phyloP scores from a whole-genome alignment of 2,888 invertebrate species.

The Yponomeuta plumbellus region DNA sequence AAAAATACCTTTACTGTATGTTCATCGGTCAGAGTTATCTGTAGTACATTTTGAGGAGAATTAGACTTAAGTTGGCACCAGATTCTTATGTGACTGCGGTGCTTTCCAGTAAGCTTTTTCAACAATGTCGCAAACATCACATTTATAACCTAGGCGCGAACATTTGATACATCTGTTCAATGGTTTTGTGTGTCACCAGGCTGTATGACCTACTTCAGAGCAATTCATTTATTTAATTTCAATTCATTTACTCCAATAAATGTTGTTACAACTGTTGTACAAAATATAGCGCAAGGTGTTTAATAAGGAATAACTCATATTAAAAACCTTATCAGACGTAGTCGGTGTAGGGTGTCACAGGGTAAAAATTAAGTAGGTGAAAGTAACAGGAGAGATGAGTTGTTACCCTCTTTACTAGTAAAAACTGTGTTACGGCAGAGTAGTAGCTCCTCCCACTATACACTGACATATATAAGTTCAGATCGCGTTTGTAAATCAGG shows the following conservation, averaged over 20 bases:
- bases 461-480: too few species aligned
- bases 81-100: neutral
- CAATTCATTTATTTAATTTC: conserved; percentile 1
- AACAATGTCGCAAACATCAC: neutral
- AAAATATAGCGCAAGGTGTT: neutral
- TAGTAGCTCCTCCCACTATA: too few species aligned
- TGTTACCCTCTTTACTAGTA: too few species aligned
- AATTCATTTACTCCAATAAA: neutral
- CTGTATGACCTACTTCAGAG: conserved; percentile 8
- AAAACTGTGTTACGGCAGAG: too few species aligned
- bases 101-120: neutral
- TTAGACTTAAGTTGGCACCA: neutral
- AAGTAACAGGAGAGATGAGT: too few species aligned
- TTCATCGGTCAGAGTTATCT: neutral
- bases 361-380: too few species aligned
- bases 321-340: too few species aligned
- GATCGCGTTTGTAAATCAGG: too few species aligned
- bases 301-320: too few species aligned
- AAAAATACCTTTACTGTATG: conserved; percentile 13
- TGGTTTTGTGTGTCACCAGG: conserved; percentile 3
- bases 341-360: too few species aligned
- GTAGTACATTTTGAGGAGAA: conserved; percentile 4
- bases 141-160: conserved; percentile 1
- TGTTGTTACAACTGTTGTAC: neutral
- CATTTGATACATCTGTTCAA: conserved; percentile 16